A percentile compares a stretch with the other conserved stretches of the same genome.
Evolutionary conservation across 2,113 vertebrate species (phyloP).

Genomic region (Trematocara nigrifrons): DNA sequence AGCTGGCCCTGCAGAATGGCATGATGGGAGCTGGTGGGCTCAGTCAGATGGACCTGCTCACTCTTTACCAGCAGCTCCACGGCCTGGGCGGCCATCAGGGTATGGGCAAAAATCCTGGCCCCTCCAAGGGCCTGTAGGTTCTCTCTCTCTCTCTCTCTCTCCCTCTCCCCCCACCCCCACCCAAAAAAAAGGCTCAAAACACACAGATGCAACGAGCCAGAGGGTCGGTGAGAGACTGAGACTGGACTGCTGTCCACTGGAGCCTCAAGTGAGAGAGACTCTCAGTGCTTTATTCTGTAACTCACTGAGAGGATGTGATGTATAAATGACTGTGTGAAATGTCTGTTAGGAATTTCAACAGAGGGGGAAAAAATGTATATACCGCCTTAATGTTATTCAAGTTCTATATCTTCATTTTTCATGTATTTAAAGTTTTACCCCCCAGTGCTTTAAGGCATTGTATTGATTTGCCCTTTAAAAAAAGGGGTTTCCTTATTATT

Average conservation of each 20-base stretch:
- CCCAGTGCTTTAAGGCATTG: constrained; percentile 69
- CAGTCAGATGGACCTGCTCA: constrained; percentile 88
- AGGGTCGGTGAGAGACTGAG: not conserved
- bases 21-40: constrained; percentile 67
- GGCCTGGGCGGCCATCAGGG: constrained; percentile 73
- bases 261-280: constrained; percentile 15
- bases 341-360: constrained; percentile 65
- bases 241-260: constrained; percentile 29
- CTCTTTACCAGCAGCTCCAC: constrained; percentile 89
- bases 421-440: constrained; percentile 69
- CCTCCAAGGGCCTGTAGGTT: constrained; percentile 87
- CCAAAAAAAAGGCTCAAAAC: not conserved
- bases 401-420: constrained; percentile 68
- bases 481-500: constrained; percentile 59
- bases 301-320: constrained; percentile 47
- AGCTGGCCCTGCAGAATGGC: constrained; percentile 85
- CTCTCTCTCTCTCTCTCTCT: not conserved
- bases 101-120: constrained; percentile 89
- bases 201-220: not conserved
- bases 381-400: constrained; percentile 86
- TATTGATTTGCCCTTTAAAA: constrained; percentile 49
- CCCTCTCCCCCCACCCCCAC: accelerated
- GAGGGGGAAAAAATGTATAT: constrained; percentile 70
- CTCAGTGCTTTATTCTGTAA: constrained; percentile 39
- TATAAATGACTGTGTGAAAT: constrained; percentile 64